Percentiles rank a stretch among this genome's conserved stretches.
These are phyloP conservation scores for Heliconius hermathena DNA, from an alignment of 1,140 invertebrate genomes.

Conservation along the genomic window DNA sequence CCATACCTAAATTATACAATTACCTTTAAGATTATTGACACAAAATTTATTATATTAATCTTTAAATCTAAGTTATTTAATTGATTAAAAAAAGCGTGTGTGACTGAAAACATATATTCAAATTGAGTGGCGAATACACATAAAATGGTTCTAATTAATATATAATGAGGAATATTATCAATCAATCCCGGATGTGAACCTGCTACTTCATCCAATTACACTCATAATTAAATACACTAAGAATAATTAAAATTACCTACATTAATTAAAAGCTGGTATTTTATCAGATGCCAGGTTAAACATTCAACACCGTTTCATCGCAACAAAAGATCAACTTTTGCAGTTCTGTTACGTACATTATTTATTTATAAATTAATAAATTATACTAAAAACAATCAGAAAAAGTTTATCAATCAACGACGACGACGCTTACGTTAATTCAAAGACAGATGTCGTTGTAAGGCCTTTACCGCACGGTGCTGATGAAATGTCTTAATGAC, in stretches of 20 bases:
- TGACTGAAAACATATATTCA: too few relatives aligned
- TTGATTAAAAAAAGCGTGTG: too few relatives aligned
- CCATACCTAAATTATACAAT: too few relatives aligned
- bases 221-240: background rate
- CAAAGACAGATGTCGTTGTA: conserved; percentile 27
- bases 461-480: background rate
- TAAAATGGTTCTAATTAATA: background rate
- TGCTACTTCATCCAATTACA: background rate
- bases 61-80: too few relatives aligned
- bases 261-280: conserved; percentile 1
- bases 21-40: too few relatives aligned
- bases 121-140: background rate
- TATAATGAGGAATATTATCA: background rate
- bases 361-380: conserved; percentile 36
- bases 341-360: background rate
- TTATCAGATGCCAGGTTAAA: conserved; percentile 1
- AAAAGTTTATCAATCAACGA: conserved; percentile 32
- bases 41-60: too few relatives aligned
- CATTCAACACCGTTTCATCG: conserved; percentile 14
- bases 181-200: conserved; percentile 6
- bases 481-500: background rate
- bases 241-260: background rate
- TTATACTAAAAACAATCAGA: conserved; percentile 27
- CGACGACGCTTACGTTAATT: conserved; percentile 30
- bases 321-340: conserved; percentile 22